Evolutionary conservation across 2,888 invertebrate genomes (phyloP).

Genomic region (Apocheima hispidaria): DNA sequence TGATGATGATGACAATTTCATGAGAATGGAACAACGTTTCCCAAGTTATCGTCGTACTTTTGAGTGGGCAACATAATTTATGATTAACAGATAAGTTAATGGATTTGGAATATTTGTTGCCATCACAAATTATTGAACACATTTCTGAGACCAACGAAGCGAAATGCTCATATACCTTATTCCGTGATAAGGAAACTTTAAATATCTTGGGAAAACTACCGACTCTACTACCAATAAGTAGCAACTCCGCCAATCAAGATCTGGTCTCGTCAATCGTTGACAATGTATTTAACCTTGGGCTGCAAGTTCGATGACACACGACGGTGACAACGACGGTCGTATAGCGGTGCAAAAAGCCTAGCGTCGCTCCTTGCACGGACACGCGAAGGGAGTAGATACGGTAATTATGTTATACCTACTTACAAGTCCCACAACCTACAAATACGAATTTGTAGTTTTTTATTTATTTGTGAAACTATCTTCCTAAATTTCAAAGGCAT

Average conservation of each 20-base stretch:
- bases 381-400: conserved; percentile 31
- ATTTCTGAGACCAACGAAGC: too few relatives aligned
- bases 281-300: conserved; percentile 69
- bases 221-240: too few relatives aligned
- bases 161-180: background rate
- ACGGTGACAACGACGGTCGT: conserved; percentile 26
- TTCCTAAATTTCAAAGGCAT: too few relatives aligned
- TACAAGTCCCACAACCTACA: background rate
- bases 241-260: conserved; percentile 24
- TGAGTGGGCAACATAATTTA: too few relatives aligned
- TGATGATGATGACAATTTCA: too few relatives aligned
- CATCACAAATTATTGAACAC: too few relatives aligned
- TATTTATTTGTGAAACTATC: too few relatives aligned
- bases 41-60: too few relatives aligned
- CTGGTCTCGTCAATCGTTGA: conserved; percentile 44
- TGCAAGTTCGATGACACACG: conserved; percentile 63
- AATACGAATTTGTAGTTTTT: background rate
- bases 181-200: background rate
- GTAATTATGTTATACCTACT: conserved; percentile 21
- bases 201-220: background rate
- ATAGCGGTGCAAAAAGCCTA: conserved; percentile 51
- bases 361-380: conserved; percentile 14
- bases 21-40: too few relatives aligned
- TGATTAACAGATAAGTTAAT: too few relatives aligned
- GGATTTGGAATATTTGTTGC: too few relatives aligned